Base-by-base conservation (phyloP, 2,888 invertebrate genomes). In the Malthinus seriepunctatus region DNA sequence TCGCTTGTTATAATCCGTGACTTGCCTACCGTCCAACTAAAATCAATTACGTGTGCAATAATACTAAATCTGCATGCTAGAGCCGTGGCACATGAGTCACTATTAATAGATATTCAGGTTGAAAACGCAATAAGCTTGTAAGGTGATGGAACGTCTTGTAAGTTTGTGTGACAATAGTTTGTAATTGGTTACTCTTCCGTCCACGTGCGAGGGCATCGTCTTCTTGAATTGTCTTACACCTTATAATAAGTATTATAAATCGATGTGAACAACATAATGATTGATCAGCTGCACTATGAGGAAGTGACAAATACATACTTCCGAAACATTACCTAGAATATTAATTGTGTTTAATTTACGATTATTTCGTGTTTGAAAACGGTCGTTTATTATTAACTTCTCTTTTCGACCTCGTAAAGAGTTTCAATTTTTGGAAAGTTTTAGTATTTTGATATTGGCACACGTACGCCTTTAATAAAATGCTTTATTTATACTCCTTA, bases 31-130 rank as follows among this genome's bases (percentile, higher is more conserved):
- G 52, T 60, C 51, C 56, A 56, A 56, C 60, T 61, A 51, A 66
- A 73, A 77, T 77, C 77, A 76, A 77, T 77, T 76, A 77, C 73
- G 68, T 66, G 63, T 67, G 75, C 76, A 73, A 76, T 77, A 77
- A 77, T 75, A 76, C 71, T 76, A 76, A 76, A 76, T 77, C 76
- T 76, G 75, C 76, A 76, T 76, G 74, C 74, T 37, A 51, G 23
- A 23, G 51, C 54, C 61, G 57, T 61, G 61, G 53, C 56, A 44
- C 56, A 58, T 62, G 62, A 62, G 55, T 62, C 62, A 62, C 51
- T 53, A 52, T 68, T 71, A 73, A 73, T 73, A 71, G 72, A 71
- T 73, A 72, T 74, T 74, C 73, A 68, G 70, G 72, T 70, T 70
- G 73, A 68, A 64, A 62, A 47, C 57, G 57, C 63, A 66, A 64